Evolutionary conservation across 2,797 vertebrate genomes (phyloP).

Genomic region (Lithobates pipiens): DNA sequence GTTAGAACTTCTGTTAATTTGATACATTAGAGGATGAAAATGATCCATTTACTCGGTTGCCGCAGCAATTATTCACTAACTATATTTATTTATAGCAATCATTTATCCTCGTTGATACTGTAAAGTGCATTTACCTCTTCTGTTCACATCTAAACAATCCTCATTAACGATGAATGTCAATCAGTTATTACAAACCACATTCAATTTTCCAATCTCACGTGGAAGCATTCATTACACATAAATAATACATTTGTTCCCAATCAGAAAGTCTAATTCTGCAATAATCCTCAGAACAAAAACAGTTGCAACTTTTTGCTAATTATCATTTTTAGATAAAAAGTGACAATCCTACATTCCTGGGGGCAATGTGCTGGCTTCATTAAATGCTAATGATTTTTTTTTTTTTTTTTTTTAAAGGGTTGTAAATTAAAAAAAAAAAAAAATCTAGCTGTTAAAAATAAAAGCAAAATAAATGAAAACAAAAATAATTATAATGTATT

Average conservation of each 20-base stretch:
- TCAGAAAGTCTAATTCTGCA: constrained; percentile 10
- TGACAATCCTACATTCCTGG: background rate
- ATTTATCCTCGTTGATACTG: constrained; percentile 19
- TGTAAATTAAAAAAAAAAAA: background rate
- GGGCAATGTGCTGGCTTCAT: background rate
- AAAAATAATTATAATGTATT: too few species aligned
- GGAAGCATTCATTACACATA: constrained; percentile 34
- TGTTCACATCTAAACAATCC: constrained; percentile 17
- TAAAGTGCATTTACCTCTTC: background rate
- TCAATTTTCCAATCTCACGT: constrained; percentile 17
- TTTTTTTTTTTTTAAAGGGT: background rate
- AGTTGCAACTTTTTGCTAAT: constrained; percentile 10
- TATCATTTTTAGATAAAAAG: constrained; percentile 13
- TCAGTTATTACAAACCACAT: constrained; percentile 26
- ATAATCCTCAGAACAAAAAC: constrained; percentile 37
- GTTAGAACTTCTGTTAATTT: too few species aligned
- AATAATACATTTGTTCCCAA: constrained; percentile 42
- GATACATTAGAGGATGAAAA: background rate
- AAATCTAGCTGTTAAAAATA: background rate
- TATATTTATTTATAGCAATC: constrained; percentile 6
- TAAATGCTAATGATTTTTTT: constrained; percentile 1
- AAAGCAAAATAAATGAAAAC: too few species aligned
- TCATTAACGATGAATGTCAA: constrained; percentile 23
- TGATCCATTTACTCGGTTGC: background rate
- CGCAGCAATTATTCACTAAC: constrained; percentile 4